These are phyloP conservation scores for Lasiommata megera DNA, from an alignment of 2,888 invertebrate genomes.

Conservation along the genomic window DNA sequence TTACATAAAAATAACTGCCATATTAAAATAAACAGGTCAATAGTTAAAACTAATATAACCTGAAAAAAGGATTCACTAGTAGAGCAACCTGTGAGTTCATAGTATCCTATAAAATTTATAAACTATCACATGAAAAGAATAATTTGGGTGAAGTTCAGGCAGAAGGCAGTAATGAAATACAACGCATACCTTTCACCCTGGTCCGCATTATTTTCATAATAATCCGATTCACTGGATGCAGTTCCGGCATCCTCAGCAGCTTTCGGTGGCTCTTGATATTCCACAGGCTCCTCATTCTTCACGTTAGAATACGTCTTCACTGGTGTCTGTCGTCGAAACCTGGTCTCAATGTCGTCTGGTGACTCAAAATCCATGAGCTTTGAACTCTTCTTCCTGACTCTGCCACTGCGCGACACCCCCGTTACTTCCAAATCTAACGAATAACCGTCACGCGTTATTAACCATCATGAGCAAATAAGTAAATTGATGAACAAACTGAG, in stretches of 20 bases:
- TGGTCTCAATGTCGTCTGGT: constrained; percentile 90
- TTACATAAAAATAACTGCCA: no score
- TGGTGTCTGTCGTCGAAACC: constrained; percentile 68
- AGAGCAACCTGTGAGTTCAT: no score
- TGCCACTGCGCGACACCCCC: constrained; percentile 93
- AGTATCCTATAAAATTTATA: no score
- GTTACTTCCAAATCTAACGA: constrained; percentile 88
- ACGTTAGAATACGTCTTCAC: constrained; percentile 53
- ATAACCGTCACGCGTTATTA: not conserved
- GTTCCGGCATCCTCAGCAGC: constrained; percentile 56
- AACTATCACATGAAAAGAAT: no score
- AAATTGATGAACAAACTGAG: not conserved
- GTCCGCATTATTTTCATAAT: constrained; percentile 69
- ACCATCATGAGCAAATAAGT: not conserved
- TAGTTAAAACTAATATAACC: no score
- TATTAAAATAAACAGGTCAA: no score
- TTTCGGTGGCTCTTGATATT: constrained; percentile 46
- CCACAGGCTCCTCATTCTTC: constrained; percentile 52
- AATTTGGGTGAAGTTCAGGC: no score
- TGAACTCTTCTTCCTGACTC: constrained; percentile 96
- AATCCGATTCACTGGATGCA: constrained; percentile 73
- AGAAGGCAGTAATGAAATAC: no score
- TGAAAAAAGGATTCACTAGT: no score
- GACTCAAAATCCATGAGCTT: constrained; percentile 96
- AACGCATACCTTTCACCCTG: constrained; percentile 64